phyloP scores from a whole-genome alignment of 2,797 vertebrate species.

The Babyrousa celebensis region DNA sequence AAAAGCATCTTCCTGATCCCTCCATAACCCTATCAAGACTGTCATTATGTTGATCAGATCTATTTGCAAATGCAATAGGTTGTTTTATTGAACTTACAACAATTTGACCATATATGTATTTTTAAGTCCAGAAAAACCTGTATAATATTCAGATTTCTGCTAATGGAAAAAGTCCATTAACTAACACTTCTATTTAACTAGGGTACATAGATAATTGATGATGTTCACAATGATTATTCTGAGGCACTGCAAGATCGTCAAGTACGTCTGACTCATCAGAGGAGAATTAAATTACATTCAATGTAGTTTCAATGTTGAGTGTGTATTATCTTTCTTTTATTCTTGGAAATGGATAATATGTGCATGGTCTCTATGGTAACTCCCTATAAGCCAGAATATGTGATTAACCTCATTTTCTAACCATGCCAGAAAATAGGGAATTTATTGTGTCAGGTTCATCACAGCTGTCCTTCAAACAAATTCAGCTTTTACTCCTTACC shows the following conservation, averaged over 20 bases:
- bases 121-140: conserved; percentile 79
- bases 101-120: conserved; percentile 73
- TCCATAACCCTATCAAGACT: neutral
- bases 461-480: conserved; percentile 65
- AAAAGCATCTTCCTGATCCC: conserved; percentile 17
- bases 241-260: conserved; percentile 80
- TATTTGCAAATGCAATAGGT: conserved; percentile 70
- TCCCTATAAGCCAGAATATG: conserved; percentile 83
- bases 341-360: conserved; percentile 86
- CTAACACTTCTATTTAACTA: conserved; percentile 83
- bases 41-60: conserved; percentile 65
- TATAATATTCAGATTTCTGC: conserved; percentile 79
- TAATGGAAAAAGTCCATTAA: conserved; percentile 85
- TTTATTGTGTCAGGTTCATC: conserved; percentile 79
- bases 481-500: conserved; percentile 73
- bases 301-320: conserved; percentile 82
- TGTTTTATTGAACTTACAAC: conserved; percentile 67
- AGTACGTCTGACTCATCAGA: conserved; percentile 85
- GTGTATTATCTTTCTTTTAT: conserved; percentile 86
- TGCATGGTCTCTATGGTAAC: conserved; percentile 86
- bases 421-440: conserved; percentile 79
- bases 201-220: conserved; percentile 83
- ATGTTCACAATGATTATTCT: conserved; percentile 82
- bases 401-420: conserved; percentile 87
- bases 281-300: conserved; percentile 86